These are phyloP conservation scores for Ypsolopha sequella DNA, from an alignment of 2,888 invertebrate genomes.

Conservation along the genomic window DNA sequence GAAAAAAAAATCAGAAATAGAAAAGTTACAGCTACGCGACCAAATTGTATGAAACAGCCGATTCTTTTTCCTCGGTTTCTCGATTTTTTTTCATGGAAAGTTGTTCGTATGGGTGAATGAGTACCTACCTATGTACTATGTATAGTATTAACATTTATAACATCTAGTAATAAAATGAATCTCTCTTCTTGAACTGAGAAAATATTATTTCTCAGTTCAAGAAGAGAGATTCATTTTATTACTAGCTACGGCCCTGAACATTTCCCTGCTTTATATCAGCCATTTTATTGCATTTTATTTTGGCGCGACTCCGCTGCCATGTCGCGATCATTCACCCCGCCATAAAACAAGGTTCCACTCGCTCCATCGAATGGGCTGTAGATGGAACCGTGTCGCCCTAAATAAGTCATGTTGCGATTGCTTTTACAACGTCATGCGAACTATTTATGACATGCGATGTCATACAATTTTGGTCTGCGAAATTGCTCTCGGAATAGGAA, in stretches of 20 bases:
- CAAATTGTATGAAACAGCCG: too few relatives aligned
- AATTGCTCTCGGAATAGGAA: conserved; percentile 3
- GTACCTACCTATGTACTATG: too few relatives aligned
- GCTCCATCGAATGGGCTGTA: conserved; percentile 9
- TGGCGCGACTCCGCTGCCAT: conserved; percentile 20
- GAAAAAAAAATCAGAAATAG: too few relatives aligned
- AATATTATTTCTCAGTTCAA: not conserved
- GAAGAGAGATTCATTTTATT: not conserved
- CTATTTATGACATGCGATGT: conserved; percentile 20
- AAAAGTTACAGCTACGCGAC: too few relatives aligned
- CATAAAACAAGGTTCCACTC: conserved; percentile 18
- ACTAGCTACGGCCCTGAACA: not conserved
- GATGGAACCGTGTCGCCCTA: conserved; percentile 21
- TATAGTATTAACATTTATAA: too few relatives aligned
- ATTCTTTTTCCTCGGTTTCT: too few relatives aligned
- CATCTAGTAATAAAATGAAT: too few relatives aligned
- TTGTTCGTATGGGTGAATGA: too few relatives aligned
- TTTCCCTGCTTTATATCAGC: conserved; percentile 21
- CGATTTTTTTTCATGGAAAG: too few relatives aligned
- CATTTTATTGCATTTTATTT: conserved; percentile 40
- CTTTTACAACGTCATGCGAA: conserved; percentile 21
- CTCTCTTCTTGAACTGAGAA: not conserved
- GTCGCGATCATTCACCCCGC: conserved; percentile 12
- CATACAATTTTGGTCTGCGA: conserved; percentile 8
- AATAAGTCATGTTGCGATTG: conserved; percentile 14